Evolutionary conservation across 2,888 invertebrate genomes (phyloP).

Genomic region (Barypeithes pellucidus): DNA sequence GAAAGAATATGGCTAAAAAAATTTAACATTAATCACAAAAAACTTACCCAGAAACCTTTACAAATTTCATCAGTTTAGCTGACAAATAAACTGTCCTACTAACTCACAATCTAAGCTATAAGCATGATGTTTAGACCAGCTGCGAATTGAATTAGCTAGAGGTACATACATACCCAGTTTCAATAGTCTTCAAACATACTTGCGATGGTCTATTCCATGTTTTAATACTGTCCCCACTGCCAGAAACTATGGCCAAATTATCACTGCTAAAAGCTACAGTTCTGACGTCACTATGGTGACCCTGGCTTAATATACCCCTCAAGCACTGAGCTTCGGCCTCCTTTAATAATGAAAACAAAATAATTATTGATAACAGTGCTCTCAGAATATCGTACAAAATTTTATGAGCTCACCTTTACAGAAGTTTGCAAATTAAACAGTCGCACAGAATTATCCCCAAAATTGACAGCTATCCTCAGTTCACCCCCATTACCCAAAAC

Average conservation of each 20-base stretch:
- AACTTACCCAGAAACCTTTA: no score
- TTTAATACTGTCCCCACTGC: conserved; percentile 90
- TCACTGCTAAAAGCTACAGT: conserved; percentile 93
- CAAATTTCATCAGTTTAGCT: no score
- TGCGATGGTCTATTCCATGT: conserved; percentile 91
- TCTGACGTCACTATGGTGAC: conserved; percentile 93
- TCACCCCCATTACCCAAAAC: conserved; percentile 82
- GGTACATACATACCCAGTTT: conserved; percentile 66
- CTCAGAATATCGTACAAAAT: no score
- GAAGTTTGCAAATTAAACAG: conserved; percentile 77
- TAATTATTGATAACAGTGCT: not conserved
- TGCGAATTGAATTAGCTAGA: no score
- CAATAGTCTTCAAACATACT: conserved; percentile 77
- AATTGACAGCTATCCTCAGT: conserved; percentile 77
- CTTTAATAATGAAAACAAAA: conserved; percentile 34
- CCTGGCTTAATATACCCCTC: conserved; percentile 80
- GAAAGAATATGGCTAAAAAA: conserved; percentile 79
- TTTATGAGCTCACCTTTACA: conserved; percentile 55
- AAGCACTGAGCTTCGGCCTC: conserved; percentile 75
- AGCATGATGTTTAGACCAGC: no score
- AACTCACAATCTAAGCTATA: no score
- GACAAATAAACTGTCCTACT: no score
- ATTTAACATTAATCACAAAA: no score
- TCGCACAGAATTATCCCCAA: conserved; percentile 85
- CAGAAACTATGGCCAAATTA: conserved; percentile 89